These are phyloP conservation scores for Guaruba guarouba DNA, from an alignment of 2,113 vertebrate genomes.

Conservation along the genomic window DNA sequence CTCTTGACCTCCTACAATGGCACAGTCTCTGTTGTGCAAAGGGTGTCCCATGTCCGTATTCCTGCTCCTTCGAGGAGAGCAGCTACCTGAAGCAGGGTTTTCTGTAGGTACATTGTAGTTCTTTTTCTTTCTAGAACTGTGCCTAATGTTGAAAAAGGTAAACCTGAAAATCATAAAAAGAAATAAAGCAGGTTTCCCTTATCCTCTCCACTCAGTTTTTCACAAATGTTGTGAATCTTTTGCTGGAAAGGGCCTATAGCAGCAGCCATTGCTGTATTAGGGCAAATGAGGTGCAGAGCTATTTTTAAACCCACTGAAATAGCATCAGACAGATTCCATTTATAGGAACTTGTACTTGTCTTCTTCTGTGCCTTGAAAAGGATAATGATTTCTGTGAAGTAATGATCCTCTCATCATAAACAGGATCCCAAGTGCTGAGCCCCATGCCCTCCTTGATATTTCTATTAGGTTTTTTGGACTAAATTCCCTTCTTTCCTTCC, in stretches of 20 bases:
- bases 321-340: constrained; percentile 63
- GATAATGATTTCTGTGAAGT: constrained; percentile 61
- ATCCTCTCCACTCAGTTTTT: neutral
- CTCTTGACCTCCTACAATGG: rapidly evolving
- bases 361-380: constrained; percentile 52
- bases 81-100: neutral
- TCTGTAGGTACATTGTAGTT: neutral
- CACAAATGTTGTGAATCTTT: neutral
- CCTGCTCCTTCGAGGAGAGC: neutral
- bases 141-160: neutral
- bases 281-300: constrained; percentile 53
- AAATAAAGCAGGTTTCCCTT: neutral
- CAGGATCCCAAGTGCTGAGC: constrained; percentile 13
- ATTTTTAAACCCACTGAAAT: constrained; percentile 71
- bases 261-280: neutral
- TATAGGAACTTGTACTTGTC: constrained; percentile 57
- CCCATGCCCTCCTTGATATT: constrained; percentile 21
- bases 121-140: neutral
- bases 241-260: neutral
- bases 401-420: constrained; percentile 52
- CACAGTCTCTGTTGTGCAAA: neutral
- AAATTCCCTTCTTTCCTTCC: neutral
- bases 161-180: neutral
- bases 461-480: neutral
- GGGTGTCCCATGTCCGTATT: neutral